Evolutionary conservation across 1,140 invertebrate species (phyloP).

Genomic region (Carcinoscorpius rotundicauda): DNA sequence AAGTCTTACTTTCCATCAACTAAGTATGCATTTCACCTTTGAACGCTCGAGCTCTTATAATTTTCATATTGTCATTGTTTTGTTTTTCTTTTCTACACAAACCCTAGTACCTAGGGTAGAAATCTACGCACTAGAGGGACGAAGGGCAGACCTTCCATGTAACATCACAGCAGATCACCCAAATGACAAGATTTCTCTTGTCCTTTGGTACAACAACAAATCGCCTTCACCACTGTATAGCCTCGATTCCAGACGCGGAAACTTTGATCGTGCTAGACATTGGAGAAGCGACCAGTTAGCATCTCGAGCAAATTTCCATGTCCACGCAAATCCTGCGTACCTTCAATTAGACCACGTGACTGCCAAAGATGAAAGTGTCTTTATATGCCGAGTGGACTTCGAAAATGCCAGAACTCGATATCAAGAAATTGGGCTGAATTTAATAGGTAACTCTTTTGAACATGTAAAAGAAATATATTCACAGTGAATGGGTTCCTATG

Average conservation of each 20-base stretch:
- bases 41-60: too few species aligned
- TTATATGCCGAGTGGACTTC: slow-evolving; percentile 75
- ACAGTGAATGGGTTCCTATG: too few species aligned
- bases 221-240: slow-evolving; percentile 56
- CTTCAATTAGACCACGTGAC: slow-evolving; percentile 8
- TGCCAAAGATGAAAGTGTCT: slow-evolving; percentile 54
- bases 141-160: too few species aligned
- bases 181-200: slow-evolving; percentile 36
- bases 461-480: too few species aligned
- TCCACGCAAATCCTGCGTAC: slow-evolving; percentile 5
- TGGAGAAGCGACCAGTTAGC: slow-evolving; percentile 6
- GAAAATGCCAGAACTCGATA: slow-evolving; percentile 71
- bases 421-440: slow-evolving; percentile 65
- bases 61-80: too few species aligned
- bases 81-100: too few species aligned
- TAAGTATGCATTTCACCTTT: too few species aligned
- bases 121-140: too few species aligned
- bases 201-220: slow-evolving; percentile 74
- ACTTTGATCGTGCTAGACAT: slow-evolving; percentile 9
- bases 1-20: too few species aligned
- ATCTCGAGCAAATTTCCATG: slow-evolving; percentile 9
- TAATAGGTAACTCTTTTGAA: slow-evolving; percentile 52
- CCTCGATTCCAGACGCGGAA: slow-evolving; percentile 15
- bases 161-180: too few species aligned
- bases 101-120: too few species aligned